Base-by-base conservation (phyloP, 2,113 vertebrate species). In the Amblyornis subalaris region DNA sequence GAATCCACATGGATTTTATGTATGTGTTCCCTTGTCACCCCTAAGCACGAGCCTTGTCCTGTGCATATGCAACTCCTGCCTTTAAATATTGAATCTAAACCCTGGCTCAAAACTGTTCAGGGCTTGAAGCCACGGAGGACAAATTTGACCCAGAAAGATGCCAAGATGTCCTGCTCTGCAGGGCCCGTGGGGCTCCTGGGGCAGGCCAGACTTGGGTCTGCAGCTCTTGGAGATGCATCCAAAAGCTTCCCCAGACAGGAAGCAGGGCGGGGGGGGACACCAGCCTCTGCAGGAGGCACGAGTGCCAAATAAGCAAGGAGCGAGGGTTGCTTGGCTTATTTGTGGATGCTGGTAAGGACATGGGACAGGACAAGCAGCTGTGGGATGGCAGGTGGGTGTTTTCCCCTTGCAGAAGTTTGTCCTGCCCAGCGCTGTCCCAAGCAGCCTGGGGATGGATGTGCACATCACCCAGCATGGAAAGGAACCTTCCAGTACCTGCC, bases 271-370 rank as follows among this genome's bases (percentile, higher is more conserved):
- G 26, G 77, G 35, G 74, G 47, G 12, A 38, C 6, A 1, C 18
- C 29, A 17, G 36, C 2, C 38, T 57, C 76, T 54, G 38, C 42
- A 54, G 85, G 60, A 47, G 54, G 42, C 11, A 33, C 16, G 64
- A 26, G 29, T 55, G n/a, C 35, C 81, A 48, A 50, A 65, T 4
- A 35, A 45, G 18, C 48, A 33, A 48, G 58, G 44, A 84, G 28
- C 0, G 0, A 26, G 45, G 24, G 18, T 1, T 6, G 18, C 31
- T 58, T 15, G 42, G 28, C 23, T 81, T 17, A 4, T 50, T 38
- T 36, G 51, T 45, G 76, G 53, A 2, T 54, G 73, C 40, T 75
- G 69, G 54, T 5, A 42, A 57, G 70, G 50, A 35, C 33, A 12
- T 0, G 33, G 70, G 57, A 10, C 42, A 61, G 64, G 35, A 79